Percentiles rank a stretch among this genome's conserved stretches.
These are phyloP conservation scores for Spea hammondii DNA, from an alignment of 2,797 vertebrate species.

Conservation along the genomic window DNA sequence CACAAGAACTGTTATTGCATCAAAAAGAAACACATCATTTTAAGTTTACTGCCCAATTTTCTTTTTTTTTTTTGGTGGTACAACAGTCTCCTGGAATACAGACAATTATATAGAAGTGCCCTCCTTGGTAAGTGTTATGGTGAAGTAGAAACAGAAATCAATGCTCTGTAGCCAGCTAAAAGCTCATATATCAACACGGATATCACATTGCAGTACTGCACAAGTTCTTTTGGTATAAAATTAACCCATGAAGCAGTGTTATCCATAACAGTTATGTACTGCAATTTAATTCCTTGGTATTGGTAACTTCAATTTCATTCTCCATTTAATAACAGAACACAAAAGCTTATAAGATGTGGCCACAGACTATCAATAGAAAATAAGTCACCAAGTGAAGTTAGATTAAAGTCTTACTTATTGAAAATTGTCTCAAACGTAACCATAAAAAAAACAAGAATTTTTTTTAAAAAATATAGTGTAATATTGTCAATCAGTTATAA, in stretches of 20 bases:
- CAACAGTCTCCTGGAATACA: slow-evolving; percentile 30
- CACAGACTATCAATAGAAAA: too few species aligned
- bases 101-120: slow-evolving; percentile 44
- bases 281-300: too few species aligned
- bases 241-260: neutral
- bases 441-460: too few species aligned
- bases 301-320: too few species aligned
- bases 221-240: slow-evolving; percentile 4
- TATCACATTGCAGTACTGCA: slow-evolving; percentile 28
- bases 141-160: slow-evolving; percentile 37
- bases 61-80: slow-evolving; percentile 23
- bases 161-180: slow-evolving; percentile 20
- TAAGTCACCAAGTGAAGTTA: too few species aligned
- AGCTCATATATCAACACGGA: slow-evolving; percentile 9
- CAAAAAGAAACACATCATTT: slow-evolving; percentile 13
- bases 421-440: too few species aligned
- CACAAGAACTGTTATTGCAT: slow-evolving; percentile 2
- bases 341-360: too few species aligned
- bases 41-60: slow-evolving; percentile 44
- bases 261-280: too few species aligned
- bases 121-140: slow-evolving; percentile 37
- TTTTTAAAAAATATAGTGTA: too few species aligned
- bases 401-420: too few species aligned
- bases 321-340: too few species aligned
- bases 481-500: too few species aligned